Base-by-base conservation (phyloP, 2,797 vertebrate species). In the Rallus crepitans region DNA sequence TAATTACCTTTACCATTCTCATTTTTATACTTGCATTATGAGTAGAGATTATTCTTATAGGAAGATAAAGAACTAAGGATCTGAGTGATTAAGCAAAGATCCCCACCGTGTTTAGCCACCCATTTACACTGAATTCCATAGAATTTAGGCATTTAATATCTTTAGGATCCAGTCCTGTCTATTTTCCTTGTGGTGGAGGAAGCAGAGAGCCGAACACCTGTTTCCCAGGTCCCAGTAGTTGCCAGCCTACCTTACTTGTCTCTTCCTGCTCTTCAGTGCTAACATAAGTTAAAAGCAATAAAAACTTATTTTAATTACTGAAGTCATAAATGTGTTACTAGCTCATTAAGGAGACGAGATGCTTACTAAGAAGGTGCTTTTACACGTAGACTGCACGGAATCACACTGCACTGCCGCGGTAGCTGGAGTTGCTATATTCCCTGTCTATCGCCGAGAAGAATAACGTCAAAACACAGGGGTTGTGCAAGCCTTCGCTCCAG, bases 401-500 rank as follows among this genome's bases (percentile, higher is more conserved):
- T 66, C 73, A 48, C 52, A 8, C 35, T 7, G 30, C 57, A 35
- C 56, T 70, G 37, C 76, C 77, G 48, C 12, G 4, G 55, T 33
- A 55, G 24, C 48, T 73, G 63, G 65, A 92, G 37, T 40, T 92
- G 73, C 31, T 72, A 2, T 16, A 1, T 76, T 90, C 30, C 73
- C 59, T 2, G 1, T 47, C 83, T 79, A 50, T 47, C 5, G 6
- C 59, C 1, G 1, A 20, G 70, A 27, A 73, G 57, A 40, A 37
- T 11, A 75, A 76, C 0, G 0, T 60, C 82, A 78, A 83, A 90
- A 68, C 45, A 28, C 2, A 7, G 37, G 30, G 37, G 11, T 10
- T 66, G 64, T 27, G 68, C 0, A 39, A 87, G 13, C 1, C 35
- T 80, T 83, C 0, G 0, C n/a, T 75, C 21, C 30, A 65, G 65